A percentile compares a stretch with the other conserved stretches of the same genome.
Conservation (phyloP, 2,113 vertebrate species). For the Microcebus murinus region DNA sequence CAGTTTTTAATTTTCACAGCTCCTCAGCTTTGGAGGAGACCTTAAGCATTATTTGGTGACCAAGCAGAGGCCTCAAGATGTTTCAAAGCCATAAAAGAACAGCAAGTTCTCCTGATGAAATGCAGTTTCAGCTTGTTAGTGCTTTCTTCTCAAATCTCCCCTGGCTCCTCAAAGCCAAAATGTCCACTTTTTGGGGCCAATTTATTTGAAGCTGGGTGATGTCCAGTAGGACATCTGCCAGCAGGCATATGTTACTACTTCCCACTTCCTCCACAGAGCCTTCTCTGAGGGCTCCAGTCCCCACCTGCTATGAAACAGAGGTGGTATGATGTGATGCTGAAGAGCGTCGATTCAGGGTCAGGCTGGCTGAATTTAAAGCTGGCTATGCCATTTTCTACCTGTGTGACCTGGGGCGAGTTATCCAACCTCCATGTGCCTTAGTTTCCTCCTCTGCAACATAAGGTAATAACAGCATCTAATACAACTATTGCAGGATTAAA, state of each 20-base stretch:
- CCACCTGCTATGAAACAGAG: background rate
- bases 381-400: background rate
- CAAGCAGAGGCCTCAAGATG: background rate
- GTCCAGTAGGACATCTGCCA: background rate
- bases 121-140: background rate
- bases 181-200: background rate
- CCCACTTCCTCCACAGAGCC: background rate
- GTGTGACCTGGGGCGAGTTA: background rate
- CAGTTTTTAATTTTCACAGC: slow-evolving; percentile 54
- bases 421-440: background rate
- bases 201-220: background rate
- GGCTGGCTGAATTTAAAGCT: background rate
- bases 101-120: slow-evolving; percentile 14
- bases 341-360: background rate
- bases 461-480: background rate
- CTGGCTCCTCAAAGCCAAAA: background rate
- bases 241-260: background rate
- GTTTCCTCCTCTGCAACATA: background rate
- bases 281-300: background rate
- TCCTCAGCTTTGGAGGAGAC: slow-evolving; percentile 33
- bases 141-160: background rate
- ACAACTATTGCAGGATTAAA: background rate
- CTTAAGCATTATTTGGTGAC: slow-evolving; percentile 58
- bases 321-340: background rate
- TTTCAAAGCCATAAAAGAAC: slow-evolving; percentile 35